phyloP scores from a whole-genome alignment of 2,797 vertebrate species.

The Podarcis lilfordi region DNA sequence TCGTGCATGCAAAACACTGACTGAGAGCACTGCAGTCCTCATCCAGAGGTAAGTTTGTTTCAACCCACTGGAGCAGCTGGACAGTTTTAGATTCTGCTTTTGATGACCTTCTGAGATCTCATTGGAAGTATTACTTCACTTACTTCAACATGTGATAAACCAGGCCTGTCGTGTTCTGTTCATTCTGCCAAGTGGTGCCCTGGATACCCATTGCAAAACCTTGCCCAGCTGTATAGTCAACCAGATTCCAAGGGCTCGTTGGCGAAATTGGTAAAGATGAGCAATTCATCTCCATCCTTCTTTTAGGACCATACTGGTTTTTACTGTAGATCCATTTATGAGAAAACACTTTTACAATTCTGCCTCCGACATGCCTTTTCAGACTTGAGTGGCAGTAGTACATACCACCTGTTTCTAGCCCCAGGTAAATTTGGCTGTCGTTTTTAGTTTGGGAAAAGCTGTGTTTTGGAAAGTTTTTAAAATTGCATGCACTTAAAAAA shows the following conservation, averaged over 20 bases:
- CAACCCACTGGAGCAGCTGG: too few relatives aligned
- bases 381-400: neutral
- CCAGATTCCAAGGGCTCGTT: too few relatives aligned
- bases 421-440: neutral
- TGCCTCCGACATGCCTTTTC: neutral
- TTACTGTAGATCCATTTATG: neutral
- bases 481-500: neutral
- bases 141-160: too few relatives aligned
- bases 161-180: too few relatives aligned
- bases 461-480: conserved; percentile 18
- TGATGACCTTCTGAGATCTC: too few relatives aligned
- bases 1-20: neutral
- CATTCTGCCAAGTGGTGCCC: too few relatives aligned
- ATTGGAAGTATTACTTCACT: too few relatives aligned
- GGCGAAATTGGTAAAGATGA: too few relatives aligned
- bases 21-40: neutral
- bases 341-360: neutral
- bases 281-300: neutral
- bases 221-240: neutral
- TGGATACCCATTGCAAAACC: too few relatives aligned
- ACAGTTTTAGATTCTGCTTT: too few relatives aligned
- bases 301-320: neutral
- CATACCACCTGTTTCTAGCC: neutral
- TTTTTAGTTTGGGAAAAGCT: conserved; percentile 12
- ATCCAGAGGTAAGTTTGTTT: neutral